phyloP scores from a whole-genome alignment of 2,113 vertebrate species.

The Platysternon megacephalum region DNA sequence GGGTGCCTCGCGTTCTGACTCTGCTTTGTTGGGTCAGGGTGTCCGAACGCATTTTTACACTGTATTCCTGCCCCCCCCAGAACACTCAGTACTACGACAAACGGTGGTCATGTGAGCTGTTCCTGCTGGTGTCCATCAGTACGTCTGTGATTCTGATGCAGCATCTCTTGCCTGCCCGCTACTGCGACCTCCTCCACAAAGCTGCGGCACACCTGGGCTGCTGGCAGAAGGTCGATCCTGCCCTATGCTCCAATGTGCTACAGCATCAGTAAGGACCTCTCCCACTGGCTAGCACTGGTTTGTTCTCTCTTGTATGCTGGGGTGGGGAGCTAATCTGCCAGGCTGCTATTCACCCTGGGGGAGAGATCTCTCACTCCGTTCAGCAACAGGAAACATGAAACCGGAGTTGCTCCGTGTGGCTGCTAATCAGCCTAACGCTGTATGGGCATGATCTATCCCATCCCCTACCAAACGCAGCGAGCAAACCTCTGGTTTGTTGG shows the following conservation, averaged over 20 bases:
- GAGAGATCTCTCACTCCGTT: neutral
- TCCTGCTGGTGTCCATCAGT: constrained; percentile 96
- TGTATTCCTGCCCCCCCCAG: constrained; percentile 67
- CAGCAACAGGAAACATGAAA: neutral
- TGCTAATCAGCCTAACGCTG: rapidly evolving
- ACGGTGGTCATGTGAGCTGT: constrained; percentile 98
- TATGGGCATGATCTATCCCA: rapidly evolving
- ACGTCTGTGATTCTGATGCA: constrained; percentile 96
- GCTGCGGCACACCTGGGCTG: constrained; percentile 96
- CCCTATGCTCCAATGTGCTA: constrained; percentile 95
- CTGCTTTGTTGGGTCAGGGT: neutral
- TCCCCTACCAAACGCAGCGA: rapidly evolving
- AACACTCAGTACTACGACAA: constrained; percentile 99
- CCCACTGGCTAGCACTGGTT: neutral
- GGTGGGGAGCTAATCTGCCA: neutral
- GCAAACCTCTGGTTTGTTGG: neutral
- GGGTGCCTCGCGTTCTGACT: neutral
- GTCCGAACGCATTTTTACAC: rapidly evolving
- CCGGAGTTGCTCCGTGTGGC: neutral
- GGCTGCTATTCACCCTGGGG: neutral
- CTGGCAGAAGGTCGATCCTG: constrained; percentile 98
- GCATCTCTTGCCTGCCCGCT: constrained; percentile 92
- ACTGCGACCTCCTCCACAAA: constrained; percentile 97
- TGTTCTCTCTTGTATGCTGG: neutral
- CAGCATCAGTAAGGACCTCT: constrained; percentile 92